Percentiles rank a stretch among this genome's conserved stretches.
phyloP scores from a whole-genome alignment of 2,888 invertebrate species.

The Synanthedon vespiformis region DNA sequence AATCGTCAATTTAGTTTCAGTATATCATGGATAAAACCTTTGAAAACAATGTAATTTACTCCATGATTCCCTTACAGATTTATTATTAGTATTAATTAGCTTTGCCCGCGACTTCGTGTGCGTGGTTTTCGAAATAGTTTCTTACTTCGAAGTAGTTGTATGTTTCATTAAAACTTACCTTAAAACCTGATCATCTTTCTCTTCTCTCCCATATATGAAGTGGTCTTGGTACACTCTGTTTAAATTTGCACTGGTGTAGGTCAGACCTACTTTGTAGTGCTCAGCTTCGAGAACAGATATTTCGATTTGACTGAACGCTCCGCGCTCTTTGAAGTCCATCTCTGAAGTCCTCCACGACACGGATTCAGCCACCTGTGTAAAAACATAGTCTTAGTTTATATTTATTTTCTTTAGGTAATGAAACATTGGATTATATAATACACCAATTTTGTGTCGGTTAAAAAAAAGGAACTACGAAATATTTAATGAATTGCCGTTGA shows the following conservation, averaged over 20 bases:
- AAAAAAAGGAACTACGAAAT: too few relatives aligned
- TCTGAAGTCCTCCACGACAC: constrained; percentile 40
- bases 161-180: constrained; percentile 19
- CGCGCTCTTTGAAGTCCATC: constrained; percentile 51
- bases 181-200: constrained; percentile 33
- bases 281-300: constrained; percentile 46
- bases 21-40: too few relatives aligned
- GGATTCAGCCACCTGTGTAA: constrained; percentile 52
- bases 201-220: constrained; percentile 30
- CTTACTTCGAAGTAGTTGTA: neutral
- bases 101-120: too few relatives aligned
- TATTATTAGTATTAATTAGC: too few relatives aligned
- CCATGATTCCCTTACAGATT: too few relatives aligned
- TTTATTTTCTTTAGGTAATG: too few relatives aligned
- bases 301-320: constrained; percentile 53
- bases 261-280: constrained; percentile 45
- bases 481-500: too few relatives aligned
- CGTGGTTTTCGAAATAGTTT: too few relatives aligned
- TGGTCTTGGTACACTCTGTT: constrained; percentile 40
- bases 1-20: too few relatives aligned
- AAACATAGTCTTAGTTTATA: neutral
- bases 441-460: too few relatives aligned
- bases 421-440: too few relatives aligned
- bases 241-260: constrained; percentile 46
- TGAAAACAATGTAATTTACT: too few relatives aligned